Percentiles rank a stretch among this genome's conserved stretches.
These are phyloP conservation scores for Zaprionus bogoriensis DNA, from an alignment of 2,888 invertebrate species.

Conservation along the genomic window DNA sequence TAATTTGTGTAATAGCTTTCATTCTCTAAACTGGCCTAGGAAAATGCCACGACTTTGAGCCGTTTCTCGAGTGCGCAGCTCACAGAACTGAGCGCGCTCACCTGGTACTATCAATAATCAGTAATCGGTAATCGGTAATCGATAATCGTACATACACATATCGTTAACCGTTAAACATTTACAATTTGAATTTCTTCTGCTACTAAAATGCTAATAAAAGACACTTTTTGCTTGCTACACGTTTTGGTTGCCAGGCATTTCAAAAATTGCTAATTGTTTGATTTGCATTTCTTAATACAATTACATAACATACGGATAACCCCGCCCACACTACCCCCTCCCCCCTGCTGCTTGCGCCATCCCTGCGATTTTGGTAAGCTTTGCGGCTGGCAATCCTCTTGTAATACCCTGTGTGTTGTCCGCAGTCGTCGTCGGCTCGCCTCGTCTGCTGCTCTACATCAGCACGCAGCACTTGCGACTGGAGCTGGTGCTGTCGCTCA, in stretches of 20 bases:
- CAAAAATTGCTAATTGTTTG: slow-evolving; percentile 51
- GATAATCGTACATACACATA: slow-evolving; percentile 5
- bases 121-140: no score
- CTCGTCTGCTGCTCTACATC: slow-evolving; percentile 84
- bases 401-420: slow-evolving; percentile 51
- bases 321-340: neutral
- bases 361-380: slow-evolving; percentile 47
- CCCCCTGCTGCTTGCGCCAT: neutral
- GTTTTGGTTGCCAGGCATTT: slow-evolving; percentile 50
- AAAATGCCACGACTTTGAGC: slow-evolving; percentile 75
- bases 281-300: slow-evolving; percentile 30
- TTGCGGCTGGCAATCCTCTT: slow-evolving; percentile 52
- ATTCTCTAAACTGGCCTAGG: slow-evolving; percentile 58
- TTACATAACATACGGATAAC: slow-evolving; percentile 15
- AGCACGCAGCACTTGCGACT: slow-evolving; percentile 88
- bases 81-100: slow-evolving; percentile 63
- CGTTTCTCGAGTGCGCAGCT: slow-evolving; percentile 45
- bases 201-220: slow-evolving; percentile 72
- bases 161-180: slow-evolving; percentile 24
- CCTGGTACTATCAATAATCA: slow-evolving; percentile 1
- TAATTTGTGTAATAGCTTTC: slow-evolving; percentile 29
- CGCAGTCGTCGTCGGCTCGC: slow-evolving; percentile 5
- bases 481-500: slow-evolving; percentile 87
- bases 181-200: slow-evolving; percentile 24
- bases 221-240: slow-evolving; percentile 56